Base-by-base conservation (phyloP, 2,888 invertebrate genomes). In the Mechanitis messenoides region DNA sequence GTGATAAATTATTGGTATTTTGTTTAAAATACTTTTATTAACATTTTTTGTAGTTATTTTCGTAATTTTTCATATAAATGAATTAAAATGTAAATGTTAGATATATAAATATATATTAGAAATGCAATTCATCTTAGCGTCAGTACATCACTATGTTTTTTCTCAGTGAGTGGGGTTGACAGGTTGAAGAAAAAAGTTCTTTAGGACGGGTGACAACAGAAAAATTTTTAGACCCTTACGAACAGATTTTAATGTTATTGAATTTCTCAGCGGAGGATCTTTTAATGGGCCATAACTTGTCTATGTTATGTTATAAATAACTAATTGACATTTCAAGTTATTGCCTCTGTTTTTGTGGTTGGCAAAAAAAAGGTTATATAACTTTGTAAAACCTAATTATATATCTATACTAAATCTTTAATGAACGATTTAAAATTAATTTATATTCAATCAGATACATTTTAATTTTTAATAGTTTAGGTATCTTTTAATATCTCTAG, bases 121-220 rank as follows among this genome's bases (percentile, higher is more conserved):
- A 38, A 55, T 20, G 6, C 31, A 45, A 28, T 47, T 28, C 9
- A 58, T 57, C 53, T 11, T 38, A 12, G 28, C 31, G 56, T 20
- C 28, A 38, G 45, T 50, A 33, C 83, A 77, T 67, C 80, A 74
- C 85, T 83, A 75, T 64, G 42, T 58, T 69, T 71, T 72, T 72
- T 69, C 69, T 76, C 76, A 78, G 74, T 82, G 84, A 84, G 85
- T 83, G 82, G 83, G 85, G 85, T 84, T 83, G 85, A 82, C 80
- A 77, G 80, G 80, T 73, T 74, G 66, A 69, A 84, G 83, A 87
- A 88, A 89, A 88, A 88, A 86, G 74, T 68, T 59, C 77, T 78
- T 76, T 73, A 74, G 73, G 75, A 74, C 76, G 76, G 38, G 81
- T 83, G 85, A 87, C 86, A 85, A 81, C 79, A 80, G 77, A 83